A percentile compares a stretch with the other conserved stretches of the same genome.
Evolutionary conservation across 2,888 invertebrate species (phyloP).

Genomic region (Gastracanthus pulcherrimus): DNA sequence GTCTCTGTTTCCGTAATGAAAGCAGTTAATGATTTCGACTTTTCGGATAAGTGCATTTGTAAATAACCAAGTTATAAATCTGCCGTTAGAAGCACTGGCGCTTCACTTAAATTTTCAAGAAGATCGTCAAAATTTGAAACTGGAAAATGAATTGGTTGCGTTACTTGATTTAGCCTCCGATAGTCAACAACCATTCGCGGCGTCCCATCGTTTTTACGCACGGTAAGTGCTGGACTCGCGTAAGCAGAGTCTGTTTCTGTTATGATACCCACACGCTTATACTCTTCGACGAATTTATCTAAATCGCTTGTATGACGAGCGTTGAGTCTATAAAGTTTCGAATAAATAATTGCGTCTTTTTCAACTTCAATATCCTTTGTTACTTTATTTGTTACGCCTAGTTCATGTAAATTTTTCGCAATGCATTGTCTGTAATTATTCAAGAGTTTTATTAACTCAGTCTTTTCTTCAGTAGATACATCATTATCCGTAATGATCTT

Average conservation of each 20-base stretch:
- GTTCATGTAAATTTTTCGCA: not conserved
- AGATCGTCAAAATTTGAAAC: conserved; percentile 51
- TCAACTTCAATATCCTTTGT: conserved; percentile 52
- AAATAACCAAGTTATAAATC: conserved; percentile 47
- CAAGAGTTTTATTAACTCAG: not conserved
- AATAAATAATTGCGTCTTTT: not conserved
- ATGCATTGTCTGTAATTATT: not conserved
- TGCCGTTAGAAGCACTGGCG: conserved; percentile 29
- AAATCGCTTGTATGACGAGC: conserved; percentile 35
- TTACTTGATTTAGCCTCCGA: conserved; percentile 35
- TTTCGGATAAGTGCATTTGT: conserved; percentile 40
- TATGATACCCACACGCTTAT: conserved; percentile 45
- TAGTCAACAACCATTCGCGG: conserved; percentile 54
- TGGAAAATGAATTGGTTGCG: conserved; percentile 22
- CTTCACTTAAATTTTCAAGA: conserved; percentile 21
- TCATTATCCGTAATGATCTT: not conserved
- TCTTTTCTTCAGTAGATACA: not conserved
- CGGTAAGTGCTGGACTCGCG: conserved; percentile 53
- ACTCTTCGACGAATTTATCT: conserved; percentile 34
- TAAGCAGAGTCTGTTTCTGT: conserved; percentile 46
- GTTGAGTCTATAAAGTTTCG: conserved; percentile 52
- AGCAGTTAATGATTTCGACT: conserved; percentile 40
- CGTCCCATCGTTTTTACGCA: conserved; percentile 50
- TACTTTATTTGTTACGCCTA: not conserved
- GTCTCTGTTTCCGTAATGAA: conserved; percentile 51